Conservation (phyloP, 2,797 vertebrate species). For the Sebastes trivittatus region DNA sequence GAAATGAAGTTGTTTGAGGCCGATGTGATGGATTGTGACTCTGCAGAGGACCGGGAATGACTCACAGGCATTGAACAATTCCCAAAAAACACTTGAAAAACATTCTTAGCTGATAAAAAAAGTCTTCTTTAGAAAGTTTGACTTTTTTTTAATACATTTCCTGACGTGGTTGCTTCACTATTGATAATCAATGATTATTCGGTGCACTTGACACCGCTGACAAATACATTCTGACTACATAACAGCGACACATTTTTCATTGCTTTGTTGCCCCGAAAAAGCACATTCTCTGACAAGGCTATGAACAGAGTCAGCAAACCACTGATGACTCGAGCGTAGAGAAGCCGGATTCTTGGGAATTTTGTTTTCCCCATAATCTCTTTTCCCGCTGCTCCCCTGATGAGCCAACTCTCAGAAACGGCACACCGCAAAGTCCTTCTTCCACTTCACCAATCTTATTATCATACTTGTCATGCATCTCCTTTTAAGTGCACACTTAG, state of each 20-base stretch:
- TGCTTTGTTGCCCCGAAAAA: background rate
- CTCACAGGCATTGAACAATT: constrained; percentile 22
- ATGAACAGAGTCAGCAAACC: background rate
- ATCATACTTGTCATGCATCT: constrained; percentile 71
- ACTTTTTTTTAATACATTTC: background rate
- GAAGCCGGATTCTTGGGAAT: constrained; percentile 22
- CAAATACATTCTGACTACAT: background rate
- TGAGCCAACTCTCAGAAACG: constrained; percentile 39
- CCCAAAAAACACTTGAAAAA: background rate
- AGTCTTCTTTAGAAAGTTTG: background rate
- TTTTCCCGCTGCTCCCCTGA: constrained; percentile 1
- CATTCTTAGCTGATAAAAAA: background rate
- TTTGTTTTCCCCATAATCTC: constrained; percentile 8
- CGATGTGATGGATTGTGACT: constrained; percentile 1
- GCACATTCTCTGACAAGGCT: background rate
- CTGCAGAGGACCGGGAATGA: constrained; percentile 26
- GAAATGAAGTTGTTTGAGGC: constrained; percentile 12
- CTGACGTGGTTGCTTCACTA: background rate
- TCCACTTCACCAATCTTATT: constrained; percentile 56
- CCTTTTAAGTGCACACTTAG: constrained; percentile 74
- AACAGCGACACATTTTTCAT: background rate
- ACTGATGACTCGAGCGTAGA: background rate
- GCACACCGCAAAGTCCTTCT: constrained; percentile 29
- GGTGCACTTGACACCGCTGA: background rate
- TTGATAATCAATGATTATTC: background rate